Conservation (phyloP, 1,140 invertebrate genomes). For the Aphelenchoides avenae region DNA sequence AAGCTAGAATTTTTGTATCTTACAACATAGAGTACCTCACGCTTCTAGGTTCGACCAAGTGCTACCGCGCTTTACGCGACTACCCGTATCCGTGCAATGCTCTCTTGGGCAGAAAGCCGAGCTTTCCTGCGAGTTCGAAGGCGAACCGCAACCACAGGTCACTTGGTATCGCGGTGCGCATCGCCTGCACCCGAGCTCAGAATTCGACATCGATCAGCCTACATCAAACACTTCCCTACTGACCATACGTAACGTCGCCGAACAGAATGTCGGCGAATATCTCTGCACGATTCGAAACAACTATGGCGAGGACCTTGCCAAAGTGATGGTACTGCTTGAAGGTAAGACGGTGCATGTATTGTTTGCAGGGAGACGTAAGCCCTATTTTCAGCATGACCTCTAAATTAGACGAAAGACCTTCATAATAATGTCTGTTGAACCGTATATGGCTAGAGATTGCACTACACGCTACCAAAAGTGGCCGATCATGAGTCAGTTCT, state of each 20-base stretch:
- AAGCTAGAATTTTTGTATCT: not conserved
- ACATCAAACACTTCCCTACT: conserved; percentile 23
- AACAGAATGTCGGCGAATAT: conserved; percentile 47
- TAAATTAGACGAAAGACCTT: too few relatives aligned
- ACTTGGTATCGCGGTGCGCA: conserved; percentile 44
- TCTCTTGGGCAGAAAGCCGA: conserved; percentile 43
- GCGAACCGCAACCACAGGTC: conserved; percentile 35
- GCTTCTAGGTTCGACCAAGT: conserved; percentile 2
- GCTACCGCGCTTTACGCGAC: conserved; percentile 38
- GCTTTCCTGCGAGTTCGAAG: conserved; percentile 43
- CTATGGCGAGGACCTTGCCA: conserved; percentile 51
- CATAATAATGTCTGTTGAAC: too few relatives aligned
- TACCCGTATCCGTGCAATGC: conserved; percentile 40
- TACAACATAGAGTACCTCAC: conserved; percentile 12
- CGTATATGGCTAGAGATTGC: too few relatives aligned
- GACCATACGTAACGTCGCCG: conserved; percentile 13
- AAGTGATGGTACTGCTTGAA: conserved; percentile 47
- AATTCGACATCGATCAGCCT: conserved; percentile 24
- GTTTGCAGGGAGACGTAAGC: too few relatives aligned
- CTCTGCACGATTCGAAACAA: conserved; percentile 47
- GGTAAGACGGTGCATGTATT: too few relatives aligned
- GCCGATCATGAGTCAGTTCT: too few relatives aligned
- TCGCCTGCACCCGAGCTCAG: conserved; percentile 29
- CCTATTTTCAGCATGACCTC: too few relatives aligned
- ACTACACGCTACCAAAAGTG: too few relatives aligned